Base-by-base conservation (phyloP, 2,113 vertebrate genomes). In the Rallus limicola region DNA sequence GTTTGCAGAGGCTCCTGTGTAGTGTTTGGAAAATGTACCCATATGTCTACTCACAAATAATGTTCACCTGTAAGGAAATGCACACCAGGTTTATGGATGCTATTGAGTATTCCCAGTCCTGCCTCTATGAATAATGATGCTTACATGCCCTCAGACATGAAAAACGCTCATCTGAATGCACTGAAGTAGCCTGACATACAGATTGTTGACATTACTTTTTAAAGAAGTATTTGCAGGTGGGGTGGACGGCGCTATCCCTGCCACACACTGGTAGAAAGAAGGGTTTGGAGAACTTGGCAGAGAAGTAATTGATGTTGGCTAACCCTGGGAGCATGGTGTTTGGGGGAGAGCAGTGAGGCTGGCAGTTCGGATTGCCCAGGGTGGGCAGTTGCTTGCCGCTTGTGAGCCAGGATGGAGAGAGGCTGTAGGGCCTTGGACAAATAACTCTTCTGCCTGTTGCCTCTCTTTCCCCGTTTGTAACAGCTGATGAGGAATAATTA, bases 1-100 rank as follows among this genome's bases (percentile, higher is more conserved):
- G 67, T 70, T 74, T 42, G 48, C 64, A 72, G 93, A 80, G 82
- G 75, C 91, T 97, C 58, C 95, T 75, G 86, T 95, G 7, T 5
- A 86, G 88, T 82, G 75, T 85, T 95, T 88, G 93, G 92, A 93
- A 97, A 97, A 96, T 79, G 87, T 90, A 96, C 94, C 95, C 92
- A 96, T 88, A 95, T 88, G 95, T 96, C 95, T 96, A 94, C 90
- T 96, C 91, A 93, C 90, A 96, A 97, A 97, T 97, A 95, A 96
- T 88, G 87, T 95, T 96, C 92, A 97, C 94, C 97, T 96, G 90
- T 90, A 97, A 96, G 92, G 93, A 97, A 97, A 96, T 96, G 93
- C 80, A 94, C 88, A 93, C 85, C 91, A 96, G 92, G 89, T 97
- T 96, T 96, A 96, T 97, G 91, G 95, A 92, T 94, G 93, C 91